Base-by-base conservation (phyloP, 2,888 invertebrate genomes). In the Nephrocerus scutellatus region DNA sequence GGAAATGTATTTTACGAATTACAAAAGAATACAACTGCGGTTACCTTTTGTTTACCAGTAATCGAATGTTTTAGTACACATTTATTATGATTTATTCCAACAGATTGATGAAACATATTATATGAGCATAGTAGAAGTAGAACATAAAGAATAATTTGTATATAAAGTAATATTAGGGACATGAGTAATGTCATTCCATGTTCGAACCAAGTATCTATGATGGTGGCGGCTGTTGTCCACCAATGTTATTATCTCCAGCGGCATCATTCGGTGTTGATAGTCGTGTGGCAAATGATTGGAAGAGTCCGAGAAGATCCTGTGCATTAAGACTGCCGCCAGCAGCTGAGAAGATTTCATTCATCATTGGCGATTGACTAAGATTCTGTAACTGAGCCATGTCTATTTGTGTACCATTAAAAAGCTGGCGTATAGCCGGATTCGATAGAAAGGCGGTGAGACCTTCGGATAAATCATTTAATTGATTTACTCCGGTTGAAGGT, bases 351-450 rank as follows among this genome's bases (percentile, higher is more conserved):
- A 63, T 12, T 29, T 63, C 52, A 35, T 49, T 54, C 57, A 59
- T 56, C 41, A 53, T 48, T 1, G 62, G 62, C 43, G 63, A 59
- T 36, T 63, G 63, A 10, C 57, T 49, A 57, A 62, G 55, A 9
- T 48, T 49, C 20, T 57, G 63, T 33, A 62, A 19, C 4, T 62
- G 52, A 12, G 56, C 54, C 30, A 62, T 46, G 39, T 62, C 62
- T 2, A 63, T 53, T 14, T 62, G 60, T n/a, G 61, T 57, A 44
- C 47, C 57, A 44, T 51, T 56, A 16, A 62, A 59, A 6, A 62
- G 36, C 46, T 62, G 59, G 3, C 63, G 52, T 10, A 64, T 50
- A 8, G 55, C 50, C 8, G 65, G 66, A 49, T 59, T 62, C 10
- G 62, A 43, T 4, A 66, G 44, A 52, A 66, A 54, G 2, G 58